A percentile compares a stretch with the other conserved stretches of the same genome.
Conservation (phyloP, 2,888 invertebrate species). For the Leptinotarsa juncta region DNA sequence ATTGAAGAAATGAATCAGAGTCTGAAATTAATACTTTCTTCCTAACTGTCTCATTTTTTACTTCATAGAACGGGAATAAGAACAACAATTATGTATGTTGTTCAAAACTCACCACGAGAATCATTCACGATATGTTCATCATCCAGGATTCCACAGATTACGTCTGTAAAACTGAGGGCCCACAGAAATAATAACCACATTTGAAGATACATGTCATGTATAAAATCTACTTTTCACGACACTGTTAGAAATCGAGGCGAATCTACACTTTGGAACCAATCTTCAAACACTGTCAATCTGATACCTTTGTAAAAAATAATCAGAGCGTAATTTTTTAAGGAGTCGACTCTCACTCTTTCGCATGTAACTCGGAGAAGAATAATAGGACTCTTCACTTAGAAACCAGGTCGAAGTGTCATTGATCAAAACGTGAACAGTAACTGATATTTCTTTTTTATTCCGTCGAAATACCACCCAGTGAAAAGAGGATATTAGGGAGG, state of each 20-base stretch:
- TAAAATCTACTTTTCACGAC: conserved; percentile 10
- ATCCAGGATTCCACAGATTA: conserved; percentile 56
- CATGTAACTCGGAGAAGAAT: conserved; percentile 35
- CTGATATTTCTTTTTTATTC: conserved; percentile 49
- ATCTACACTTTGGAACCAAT: conserved; percentile 22
- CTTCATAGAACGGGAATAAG: no score
- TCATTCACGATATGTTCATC: conserved; percentile 54
- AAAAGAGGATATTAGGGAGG: conserved; percentile 51
- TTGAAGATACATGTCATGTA: conserved; percentile 55
- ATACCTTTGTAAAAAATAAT: conserved; percentile 54
- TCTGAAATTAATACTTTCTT: no score
- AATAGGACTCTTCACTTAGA: conserved; percentile 47
- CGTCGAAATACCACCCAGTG: conserved; percentile 44
- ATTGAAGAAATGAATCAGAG: no score
- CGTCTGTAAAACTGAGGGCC: conserved; percentile 60
- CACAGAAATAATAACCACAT: conserved; percentile 63
- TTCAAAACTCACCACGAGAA: conserved; percentile 47
- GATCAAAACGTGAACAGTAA: conserved; percentile 45
- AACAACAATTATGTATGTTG: background rate
- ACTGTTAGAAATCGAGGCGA: conserved; percentile 25
- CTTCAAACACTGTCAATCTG: conserved; percentile 40
- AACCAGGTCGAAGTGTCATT: conserved; percentile 58
- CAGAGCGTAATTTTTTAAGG: conserved; percentile 55
- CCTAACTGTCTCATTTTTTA: no score
- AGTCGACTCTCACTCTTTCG: conserved; percentile 40